Evolutionary conservation across 2,888 invertebrate species (phyloP).

Genomic region (Boloria euphrosyne): DNA sequence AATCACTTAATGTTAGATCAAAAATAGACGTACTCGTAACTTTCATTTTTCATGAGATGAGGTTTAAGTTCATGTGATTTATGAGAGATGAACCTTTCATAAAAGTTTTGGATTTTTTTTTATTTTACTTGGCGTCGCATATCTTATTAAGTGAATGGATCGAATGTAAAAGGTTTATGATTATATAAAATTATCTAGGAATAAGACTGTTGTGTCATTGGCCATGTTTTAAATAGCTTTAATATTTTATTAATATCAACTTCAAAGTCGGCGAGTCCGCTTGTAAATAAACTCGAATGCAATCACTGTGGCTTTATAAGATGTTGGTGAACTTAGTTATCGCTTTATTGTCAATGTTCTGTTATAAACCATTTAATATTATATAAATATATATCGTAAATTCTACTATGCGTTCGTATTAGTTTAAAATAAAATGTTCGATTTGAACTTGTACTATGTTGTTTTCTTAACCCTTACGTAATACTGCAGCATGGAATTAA

Average conservation of each 20-base stretch:
- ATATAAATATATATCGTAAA: conserved; percentile 80
- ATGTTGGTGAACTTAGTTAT: conserved; percentile 76
- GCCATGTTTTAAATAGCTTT: conserved; percentile 77
- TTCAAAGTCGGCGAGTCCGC: conserved; percentile 55
- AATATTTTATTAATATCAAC: conserved; percentile 68
- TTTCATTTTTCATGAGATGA: background rate
- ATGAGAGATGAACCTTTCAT: background rate
- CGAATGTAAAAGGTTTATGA: conserved; percentile 40
- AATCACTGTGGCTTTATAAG: conserved; percentile 72
- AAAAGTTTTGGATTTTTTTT: background rate
- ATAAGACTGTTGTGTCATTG: conserved; percentile 70
- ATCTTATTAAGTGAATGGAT: conserved; percentile 37
- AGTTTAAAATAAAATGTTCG: conserved; percentile 80
- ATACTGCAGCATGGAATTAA: too few species aligned
- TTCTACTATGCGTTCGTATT: conserved; percentile 81
- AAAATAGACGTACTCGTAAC: background rate
- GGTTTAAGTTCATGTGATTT: background rate
- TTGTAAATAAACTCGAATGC: conserved; percentile 62
- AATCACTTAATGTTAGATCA: conserved; percentile 42
- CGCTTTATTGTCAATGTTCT: conserved; percentile 77
- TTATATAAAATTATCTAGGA: conserved; percentile 49
- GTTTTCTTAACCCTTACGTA: conserved; percentile 39
- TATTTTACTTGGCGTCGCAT: conserved; percentile 3
- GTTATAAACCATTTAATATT: conserved; percentile 77
- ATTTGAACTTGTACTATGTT: conserved; percentile 54